Evolutionary conservation across 2,888 invertebrate genomes (phyloP).

Genomic region (Neria commutata): DNA sequence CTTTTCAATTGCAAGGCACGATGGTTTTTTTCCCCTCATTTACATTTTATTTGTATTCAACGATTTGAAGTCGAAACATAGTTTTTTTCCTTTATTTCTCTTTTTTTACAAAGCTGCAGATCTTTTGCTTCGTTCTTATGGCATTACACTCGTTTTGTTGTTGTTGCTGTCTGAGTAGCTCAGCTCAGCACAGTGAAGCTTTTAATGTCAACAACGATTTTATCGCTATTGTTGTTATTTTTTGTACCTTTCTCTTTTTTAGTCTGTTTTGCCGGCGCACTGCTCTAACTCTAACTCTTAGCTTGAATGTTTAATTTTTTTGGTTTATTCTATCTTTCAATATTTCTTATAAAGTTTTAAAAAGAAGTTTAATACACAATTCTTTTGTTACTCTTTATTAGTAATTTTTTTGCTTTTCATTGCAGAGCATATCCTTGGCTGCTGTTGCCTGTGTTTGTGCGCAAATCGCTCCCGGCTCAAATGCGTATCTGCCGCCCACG

Average conservation of each 20-base stretch:
- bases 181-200: constrained; percentile 3
- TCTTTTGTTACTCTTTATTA: constrained; percentile 22
- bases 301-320: constrained; percentile 28
- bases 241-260: not conserved
- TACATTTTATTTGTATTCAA: not conserved
- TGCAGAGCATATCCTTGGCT: constrained; percentile 56
- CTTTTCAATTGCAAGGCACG: too few relatives aligned
- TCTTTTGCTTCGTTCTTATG: constrained; percentile 34
- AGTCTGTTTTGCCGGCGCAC: not conserved
- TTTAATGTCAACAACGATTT: constrained; percentile 50
- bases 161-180: not conserved
- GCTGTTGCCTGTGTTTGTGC: constrained; percentile 52
- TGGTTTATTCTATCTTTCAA: constrained; percentile 21
- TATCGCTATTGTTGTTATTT: constrained; percentile 30
- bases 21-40: too few relatives aligned
- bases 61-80: not conserved
- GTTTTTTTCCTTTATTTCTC: not conserved
- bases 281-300: constrained; percentile 18
- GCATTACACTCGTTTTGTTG: constrained; percentile 31
- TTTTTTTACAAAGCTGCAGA: constrained; percentile 29
- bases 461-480: constrained; percentile 67
- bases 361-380: too few relatives aligned
- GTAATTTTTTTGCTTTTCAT: too few relatives aligned
- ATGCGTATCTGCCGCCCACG: constrained; percentile 74
- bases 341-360: not conserved